Evolutionary conservation across 2,797 vertebrate species (phyloP).

Genomic region (Pangasius mekongensis): DNA sequence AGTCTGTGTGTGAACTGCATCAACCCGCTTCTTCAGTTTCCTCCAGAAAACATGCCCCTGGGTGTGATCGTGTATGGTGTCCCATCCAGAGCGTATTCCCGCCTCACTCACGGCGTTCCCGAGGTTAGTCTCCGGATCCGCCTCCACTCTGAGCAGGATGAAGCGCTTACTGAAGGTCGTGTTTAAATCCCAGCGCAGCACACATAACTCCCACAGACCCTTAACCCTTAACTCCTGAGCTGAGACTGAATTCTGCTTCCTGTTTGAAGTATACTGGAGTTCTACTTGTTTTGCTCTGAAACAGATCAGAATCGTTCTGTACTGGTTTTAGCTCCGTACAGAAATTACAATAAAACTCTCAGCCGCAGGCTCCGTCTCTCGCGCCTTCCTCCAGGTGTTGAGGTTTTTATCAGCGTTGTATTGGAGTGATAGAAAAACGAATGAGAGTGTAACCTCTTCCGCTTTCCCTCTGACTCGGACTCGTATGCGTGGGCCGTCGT

Average conservation of each 20-base stretch:
- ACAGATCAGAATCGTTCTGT: no score
- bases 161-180: no score
- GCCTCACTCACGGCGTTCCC: no score
- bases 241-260: not conserved
- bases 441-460: constrained; percentile 25
- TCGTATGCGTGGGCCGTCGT: constrained; percentile 3
- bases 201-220: not conserved
- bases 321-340: not conserved
- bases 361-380: no score
- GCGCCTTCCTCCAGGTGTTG: not conserved
- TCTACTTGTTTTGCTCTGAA: no score
- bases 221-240: not conserved
- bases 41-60: no score
- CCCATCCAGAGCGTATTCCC: no score
- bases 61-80: no score
- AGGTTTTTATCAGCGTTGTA: not conserved
- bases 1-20: no score
- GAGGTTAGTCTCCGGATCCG: no score
- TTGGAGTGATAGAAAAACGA: not conserved
- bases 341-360: not conserved
- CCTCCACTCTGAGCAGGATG: no score
- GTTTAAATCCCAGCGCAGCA: not conserved
- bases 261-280: not conserved
- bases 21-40: no score
- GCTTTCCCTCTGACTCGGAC: constrained; percentile 8